phyloP scores from a whole-genome alignment of 2,797 vertebrate genomes.

The Poecilia picta region DNA sequence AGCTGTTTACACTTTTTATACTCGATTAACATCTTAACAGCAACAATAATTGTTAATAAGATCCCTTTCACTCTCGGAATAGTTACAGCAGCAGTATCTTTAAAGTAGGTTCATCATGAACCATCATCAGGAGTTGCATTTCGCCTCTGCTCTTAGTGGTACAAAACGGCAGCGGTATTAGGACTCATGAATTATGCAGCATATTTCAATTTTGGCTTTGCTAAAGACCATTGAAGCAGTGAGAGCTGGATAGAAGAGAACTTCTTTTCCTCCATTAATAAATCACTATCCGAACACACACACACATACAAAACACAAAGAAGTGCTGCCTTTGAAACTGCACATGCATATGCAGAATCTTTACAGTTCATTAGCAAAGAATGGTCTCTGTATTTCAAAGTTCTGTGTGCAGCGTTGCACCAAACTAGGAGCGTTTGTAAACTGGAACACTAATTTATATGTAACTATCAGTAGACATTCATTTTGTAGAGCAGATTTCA shows the following conservation, averaged over 20 bases:
- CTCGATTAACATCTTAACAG: slow-evolving; percentile 3
- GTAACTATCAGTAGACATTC: neutral
- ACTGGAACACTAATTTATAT: neutral
- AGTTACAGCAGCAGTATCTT: neutral
- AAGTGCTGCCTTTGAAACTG: slow-evolving; percentile 6
- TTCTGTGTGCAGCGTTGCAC: neutral
- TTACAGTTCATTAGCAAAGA: slow-evolving; percentile 2
- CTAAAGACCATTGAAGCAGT: slow-evolving; percentile 27
- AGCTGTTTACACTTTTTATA: slow-evolving; percentile 3
- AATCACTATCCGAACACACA: slow-evolving; percentile 43
- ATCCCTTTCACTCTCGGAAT: neutral
- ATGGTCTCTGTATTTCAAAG: neutral
- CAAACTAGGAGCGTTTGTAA: neutral
- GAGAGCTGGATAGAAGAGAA: slow-evolving; percentile 35
- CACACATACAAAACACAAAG: slow-evolving; percentile 15
- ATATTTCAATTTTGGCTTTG: slow-evolving; percentile 41
- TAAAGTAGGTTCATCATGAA: slow-evolving; percentile 10
- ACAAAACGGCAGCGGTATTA: slow-evolving; percentile 43
- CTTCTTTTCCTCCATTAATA: slow-evolving; percentile 55
- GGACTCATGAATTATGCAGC: slow-evolving; percentile 45
- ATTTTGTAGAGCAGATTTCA: neutral
- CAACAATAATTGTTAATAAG: neutral
- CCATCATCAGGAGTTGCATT: slow-evolving; percentile 15
- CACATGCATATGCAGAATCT: slow-evolving; percentile 5
- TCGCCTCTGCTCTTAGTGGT: slow-evolving; percentile 6